phyloP scores from a whole-genome alignment of 1,140 invertebrate genomes.

The Octopus bimaculoides region DNA sequence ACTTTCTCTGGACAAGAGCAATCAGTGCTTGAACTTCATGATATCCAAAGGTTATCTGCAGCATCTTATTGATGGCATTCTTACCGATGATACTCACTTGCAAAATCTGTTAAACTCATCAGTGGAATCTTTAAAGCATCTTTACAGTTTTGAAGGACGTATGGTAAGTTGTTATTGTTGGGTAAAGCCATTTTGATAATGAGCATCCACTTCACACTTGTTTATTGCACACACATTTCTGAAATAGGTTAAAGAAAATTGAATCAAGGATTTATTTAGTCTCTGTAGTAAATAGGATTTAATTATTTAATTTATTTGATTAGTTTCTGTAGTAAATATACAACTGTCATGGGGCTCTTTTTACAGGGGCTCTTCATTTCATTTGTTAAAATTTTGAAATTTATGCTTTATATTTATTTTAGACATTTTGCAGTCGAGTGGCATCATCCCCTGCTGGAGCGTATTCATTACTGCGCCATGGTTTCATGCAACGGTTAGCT shows the following conservation, averaged over 20 bases:
- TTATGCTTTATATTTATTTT: slow-evolving; percentile 11
- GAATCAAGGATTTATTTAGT: background rate
- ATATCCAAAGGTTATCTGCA: slow-evolving; percentile 78
- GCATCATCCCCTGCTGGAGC: slow-evolving; percentile 72
- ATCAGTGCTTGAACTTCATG: slow-evolving; percentile 73
- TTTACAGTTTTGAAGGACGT: slow-evolving; percentile 86
- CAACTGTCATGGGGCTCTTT: too few species aligned
- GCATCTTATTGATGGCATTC: slow-evolving; percentile 76
- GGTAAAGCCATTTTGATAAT: too few species aligned
- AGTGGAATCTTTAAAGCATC: slow-evolving; percentile 69
- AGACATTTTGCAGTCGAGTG: slow-evolving; percentile 73
- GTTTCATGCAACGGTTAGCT: slow-evolving; percentile 71
- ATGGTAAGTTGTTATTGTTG: slow-evolving; percentile 60
- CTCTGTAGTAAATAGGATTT: background rate
- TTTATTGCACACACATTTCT: too few species aligned
- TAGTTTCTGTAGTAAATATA: background rate
- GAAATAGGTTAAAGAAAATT: too few species aligned
- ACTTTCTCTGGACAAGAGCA: slow-evolving; percentile 71
- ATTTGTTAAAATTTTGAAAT: background rate
- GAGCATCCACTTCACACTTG: too few species aligned
- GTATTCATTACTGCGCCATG: slow-evolving; percentile 72
- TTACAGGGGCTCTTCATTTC: background rate
- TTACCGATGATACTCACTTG: slow-evolving; percentile 73
- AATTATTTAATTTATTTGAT: background rate
- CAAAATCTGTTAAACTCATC: slow-evolving; percentile 68